Evolutionary conservation across 2,113 vertebrate genomes (phyloP).

Genomic region (Apus apus): DNA sequence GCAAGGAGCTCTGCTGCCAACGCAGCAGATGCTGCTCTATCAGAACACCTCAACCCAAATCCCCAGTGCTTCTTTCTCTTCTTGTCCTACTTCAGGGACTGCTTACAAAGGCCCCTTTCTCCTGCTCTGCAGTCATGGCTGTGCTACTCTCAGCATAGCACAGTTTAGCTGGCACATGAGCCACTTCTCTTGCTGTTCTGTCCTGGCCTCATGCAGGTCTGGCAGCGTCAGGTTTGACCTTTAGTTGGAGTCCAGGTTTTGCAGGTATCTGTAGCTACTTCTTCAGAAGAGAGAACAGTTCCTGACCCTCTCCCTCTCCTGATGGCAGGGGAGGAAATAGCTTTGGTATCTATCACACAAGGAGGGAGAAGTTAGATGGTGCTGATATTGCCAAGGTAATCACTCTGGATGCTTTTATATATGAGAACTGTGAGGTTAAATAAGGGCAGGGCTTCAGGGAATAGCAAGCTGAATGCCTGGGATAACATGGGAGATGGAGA

Average conservation of each 20-base stretch:
- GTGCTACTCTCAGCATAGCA: not conserved
- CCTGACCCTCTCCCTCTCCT: not conserved
- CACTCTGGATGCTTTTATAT: not conserved
- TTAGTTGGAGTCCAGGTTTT: not conserved
- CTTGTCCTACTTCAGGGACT: conserved; percentile 26
- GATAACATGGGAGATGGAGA: not conserved
- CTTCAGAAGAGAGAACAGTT: not conserved
- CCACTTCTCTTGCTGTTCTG: not conserved
- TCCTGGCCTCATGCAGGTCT: not conserved
- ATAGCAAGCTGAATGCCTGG: not conserved
- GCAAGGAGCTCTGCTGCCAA: not conserved
- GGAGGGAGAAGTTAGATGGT: not conserved
- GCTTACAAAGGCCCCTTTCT: conserved; percentile 1
- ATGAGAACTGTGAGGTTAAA: not conserved
- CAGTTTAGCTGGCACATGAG: not conserved
- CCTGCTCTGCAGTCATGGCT: not conserved
- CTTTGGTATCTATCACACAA: not conserved
- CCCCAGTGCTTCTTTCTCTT: not conserved
- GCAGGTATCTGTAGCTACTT: not conserved
- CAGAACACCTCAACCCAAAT: conserved; percentile 35
- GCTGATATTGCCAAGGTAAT: not conserved
- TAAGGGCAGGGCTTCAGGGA: not conserved
- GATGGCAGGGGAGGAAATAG: not conserved
- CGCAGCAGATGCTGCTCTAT: not conserved
- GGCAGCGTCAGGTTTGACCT: not conserved